A percentile compares a stretch with the other conserved stretches of the same genome.
phyloP scores from a whole-genome alignment of 2,797 vertebrate species.

The Onychomys leucogaster region DNA sequence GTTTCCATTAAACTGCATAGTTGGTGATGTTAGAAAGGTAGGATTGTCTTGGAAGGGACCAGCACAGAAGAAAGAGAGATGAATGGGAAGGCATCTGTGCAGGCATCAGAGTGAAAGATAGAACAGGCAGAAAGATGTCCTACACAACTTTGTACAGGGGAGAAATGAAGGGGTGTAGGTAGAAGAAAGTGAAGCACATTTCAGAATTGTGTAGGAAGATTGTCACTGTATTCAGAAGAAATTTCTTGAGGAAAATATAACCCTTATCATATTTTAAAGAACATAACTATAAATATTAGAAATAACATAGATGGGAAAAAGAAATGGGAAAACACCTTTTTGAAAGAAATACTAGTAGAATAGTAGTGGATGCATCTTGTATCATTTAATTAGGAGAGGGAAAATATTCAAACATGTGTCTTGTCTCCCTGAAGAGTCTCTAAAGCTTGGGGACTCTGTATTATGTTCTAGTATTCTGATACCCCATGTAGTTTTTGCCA shows the following conservation, averaged over 20 bases:
- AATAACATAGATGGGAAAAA: conserved; percentile 1
- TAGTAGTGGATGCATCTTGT: background rate
- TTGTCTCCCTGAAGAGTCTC: background rate
- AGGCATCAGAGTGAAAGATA: conserved; percentile 25
- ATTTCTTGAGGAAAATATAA: background rate
- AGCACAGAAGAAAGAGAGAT: background rate
- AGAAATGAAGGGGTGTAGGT: background rate
- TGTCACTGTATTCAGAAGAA: conserved; percentile 1
- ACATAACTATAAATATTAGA: background rate
- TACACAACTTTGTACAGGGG: background rate
- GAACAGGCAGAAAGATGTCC: background rate
- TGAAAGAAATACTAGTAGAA: background rate
- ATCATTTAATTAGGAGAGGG: background rate
- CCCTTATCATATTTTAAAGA: background rate
- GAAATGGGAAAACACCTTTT: background rate
- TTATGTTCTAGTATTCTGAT: conserved; percentile 1
- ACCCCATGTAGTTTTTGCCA: background rate
- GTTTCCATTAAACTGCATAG: conserved; percentile 80
- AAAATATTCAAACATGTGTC: background rate
- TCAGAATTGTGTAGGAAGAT: background rate
- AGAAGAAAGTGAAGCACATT: background rate
- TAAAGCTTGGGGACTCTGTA: background rate
- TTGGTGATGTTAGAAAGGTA: conserved; percentile 47
- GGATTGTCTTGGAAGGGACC: background rate
- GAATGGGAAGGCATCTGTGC: background rate